These are phyloP conservation scores for Rhimphoctona megacephalus DNA, from an alignment of 2,888 invertebrate genomes.

Conservation along the genomic window DNA sequence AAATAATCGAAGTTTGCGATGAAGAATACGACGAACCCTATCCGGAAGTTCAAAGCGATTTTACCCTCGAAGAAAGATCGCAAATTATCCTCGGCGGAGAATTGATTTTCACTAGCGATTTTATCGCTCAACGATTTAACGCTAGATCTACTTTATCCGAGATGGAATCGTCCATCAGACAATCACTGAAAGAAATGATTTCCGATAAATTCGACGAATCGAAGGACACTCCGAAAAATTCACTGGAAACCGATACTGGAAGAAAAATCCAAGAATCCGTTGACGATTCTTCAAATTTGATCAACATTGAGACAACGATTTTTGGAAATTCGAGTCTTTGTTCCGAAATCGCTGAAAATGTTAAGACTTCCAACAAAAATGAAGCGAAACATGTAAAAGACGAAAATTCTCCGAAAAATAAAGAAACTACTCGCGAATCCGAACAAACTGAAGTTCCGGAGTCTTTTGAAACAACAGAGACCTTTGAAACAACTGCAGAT, in stretches of 20 bases:
- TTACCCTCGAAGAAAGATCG: slow-evolving; percentile 79
- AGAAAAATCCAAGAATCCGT: slow-evolving; percentile 1
- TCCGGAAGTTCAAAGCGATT: slow-evolving; percentile 77
- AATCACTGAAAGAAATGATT: slow-evolving; percentile 79
- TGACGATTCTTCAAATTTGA: too few species aligned
- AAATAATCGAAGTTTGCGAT: slow-evolving; percentile 82
- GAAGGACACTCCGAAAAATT: slow-evolving; percentile 18
- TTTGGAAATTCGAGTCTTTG: neutral
- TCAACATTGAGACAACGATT: neutral
- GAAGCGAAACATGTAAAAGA: neutral
- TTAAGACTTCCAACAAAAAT: neutral
- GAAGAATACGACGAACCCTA: slow-evolving; percentile 83
- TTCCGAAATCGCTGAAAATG: slow-evolving; percentile 9
- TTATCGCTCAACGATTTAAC: slow-evolving; percentile 64
- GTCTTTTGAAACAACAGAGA: neutral
- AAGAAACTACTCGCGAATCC: neutral
- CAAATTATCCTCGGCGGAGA: slow-evolving; percentile 79
- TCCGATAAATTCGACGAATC: slow-evolving; percentile 69
- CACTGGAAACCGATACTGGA: slow-evolving; percentile 11
- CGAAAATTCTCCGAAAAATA: neutral
- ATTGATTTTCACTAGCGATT: slow-evolving; percentile 63
- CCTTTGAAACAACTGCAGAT: neutral
- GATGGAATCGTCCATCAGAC: slow-evolving; percentile 78
- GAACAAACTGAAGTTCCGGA: neutral
- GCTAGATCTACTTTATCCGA: slow-evolving; percentile 76